Conservation (phyloP, 2,113 vertebrate genomes). For the Dromas ardeola region DNA sequence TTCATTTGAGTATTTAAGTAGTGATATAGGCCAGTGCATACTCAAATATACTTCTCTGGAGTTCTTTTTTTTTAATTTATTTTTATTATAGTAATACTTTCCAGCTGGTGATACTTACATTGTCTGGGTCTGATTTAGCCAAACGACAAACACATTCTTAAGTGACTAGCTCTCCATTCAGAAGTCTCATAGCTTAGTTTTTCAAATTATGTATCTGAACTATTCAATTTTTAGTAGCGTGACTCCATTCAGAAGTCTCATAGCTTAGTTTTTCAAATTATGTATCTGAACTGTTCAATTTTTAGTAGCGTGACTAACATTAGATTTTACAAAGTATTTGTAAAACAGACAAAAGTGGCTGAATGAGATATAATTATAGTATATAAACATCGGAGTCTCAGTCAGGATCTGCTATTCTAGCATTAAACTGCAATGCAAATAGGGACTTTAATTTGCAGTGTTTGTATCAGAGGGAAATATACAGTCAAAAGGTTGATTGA, state of each 20-base stretch:
- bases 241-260: neutral
- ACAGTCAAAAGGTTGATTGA: neutral
- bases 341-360: neutral
- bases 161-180: neutral
- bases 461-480: neutral
- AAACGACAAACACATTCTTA: neutral
- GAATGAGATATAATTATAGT: neutral
- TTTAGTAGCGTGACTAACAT: neutral
- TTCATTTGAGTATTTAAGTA: neutral
- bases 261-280: neutral
- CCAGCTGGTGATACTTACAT: neutral
- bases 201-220: neutral
- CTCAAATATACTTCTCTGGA: neutral
- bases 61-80: neutral
- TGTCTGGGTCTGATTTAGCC: neutral
- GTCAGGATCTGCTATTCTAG: neutral
- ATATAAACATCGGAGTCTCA: neutral
- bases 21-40: neutral
- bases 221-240: too few species aligned
- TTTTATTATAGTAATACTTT: neutral
- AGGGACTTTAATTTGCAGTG: neutral
- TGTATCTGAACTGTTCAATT: neutral
- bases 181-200: neutral
- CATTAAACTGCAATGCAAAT: neutral
- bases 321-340: neutral